Conservation (phyloP, 2,797 vertebrate species). For the Carduelis carduelis region DNA sequence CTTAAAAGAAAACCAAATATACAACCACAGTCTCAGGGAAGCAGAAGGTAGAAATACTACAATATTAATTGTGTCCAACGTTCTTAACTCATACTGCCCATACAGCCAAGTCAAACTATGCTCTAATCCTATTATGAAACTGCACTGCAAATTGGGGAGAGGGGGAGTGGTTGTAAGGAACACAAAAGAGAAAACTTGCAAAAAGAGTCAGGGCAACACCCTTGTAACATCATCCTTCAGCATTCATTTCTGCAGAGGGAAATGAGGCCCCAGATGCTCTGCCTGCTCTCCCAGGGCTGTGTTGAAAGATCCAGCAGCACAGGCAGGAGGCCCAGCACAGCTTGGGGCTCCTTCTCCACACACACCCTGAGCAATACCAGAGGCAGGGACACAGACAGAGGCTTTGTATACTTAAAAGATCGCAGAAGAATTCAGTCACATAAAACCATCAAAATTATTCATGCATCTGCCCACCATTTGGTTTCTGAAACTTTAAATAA, state of each 20-base stretch:
- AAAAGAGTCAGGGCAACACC: constrained; percentile 14
- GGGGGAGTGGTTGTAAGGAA: background rate
- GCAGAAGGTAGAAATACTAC: background rate
- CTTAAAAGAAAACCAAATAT: background rate
- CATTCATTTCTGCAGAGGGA: background rate
- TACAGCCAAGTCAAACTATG: background rate
- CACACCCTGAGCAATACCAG: background rate
- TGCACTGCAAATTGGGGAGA: background rate
- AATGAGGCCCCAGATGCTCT: constrained; percentile 1
- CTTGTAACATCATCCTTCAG: constrained; percentile 38
- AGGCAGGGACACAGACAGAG: background rate
- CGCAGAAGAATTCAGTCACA: background rate
- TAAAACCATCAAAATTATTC: background rate
- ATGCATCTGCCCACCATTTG: background rate
- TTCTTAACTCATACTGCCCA: background rate
- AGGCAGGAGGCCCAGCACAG: background rate
- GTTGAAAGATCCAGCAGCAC: background rate
- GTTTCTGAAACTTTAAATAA: background rate
- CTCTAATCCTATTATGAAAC: constrained; percentile 20
- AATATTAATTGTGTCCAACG: background rate
- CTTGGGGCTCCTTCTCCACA: background rate
- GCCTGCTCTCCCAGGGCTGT: background rate
- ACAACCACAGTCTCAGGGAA: background rate
- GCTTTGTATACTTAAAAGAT: background rate
- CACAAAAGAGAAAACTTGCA: background rate